These are phyloP conservation scores for Spinus pinus DNA, from an alignment of 2,797 vertebrate genomes.

Conservation along the genomic window DNA sequence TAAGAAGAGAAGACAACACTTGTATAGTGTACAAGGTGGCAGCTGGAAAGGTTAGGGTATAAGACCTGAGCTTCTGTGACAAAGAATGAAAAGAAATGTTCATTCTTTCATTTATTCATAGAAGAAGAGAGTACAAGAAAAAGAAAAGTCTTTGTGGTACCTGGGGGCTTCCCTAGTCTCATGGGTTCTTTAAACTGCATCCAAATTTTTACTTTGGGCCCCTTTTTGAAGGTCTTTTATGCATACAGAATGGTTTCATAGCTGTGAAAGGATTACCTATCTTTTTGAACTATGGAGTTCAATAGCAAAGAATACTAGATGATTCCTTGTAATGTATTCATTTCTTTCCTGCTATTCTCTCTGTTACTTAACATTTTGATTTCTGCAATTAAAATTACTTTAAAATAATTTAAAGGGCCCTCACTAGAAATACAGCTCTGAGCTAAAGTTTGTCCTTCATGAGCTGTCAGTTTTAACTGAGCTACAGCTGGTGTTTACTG, in stretches of 20 bases:
- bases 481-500: conserved; percentile 65
- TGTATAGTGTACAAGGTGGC: neutral
- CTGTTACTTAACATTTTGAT: conserved; percentile 1
- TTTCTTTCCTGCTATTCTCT: conserved; percentile 6
- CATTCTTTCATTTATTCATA: conserved; percentile 2
- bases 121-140: neutral
- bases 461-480: conserved; percentile 34
- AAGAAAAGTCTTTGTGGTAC: neutral
- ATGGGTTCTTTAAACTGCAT: neutral
- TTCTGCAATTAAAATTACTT: conserved; percentile 17
- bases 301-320: conserved; percentile 12
- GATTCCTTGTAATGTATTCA: conserved; percentile 5
- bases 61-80: neutral
- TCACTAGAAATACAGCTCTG: neutral
- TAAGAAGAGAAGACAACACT: neutral
- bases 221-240: neutral
- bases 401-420: conserved; percentile 28
- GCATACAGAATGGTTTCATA: neutral
- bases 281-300: neutral
- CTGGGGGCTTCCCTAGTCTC: neutral
- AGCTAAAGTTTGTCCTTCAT: conserved; percentile 38
- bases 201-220: neutral
- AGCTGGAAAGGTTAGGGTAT: neutral
- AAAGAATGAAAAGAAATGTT: neutral
- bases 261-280: neutral